These are phyloP conservation scores for Chloroclystis v-ata DNA, from an alignment of 2,888 invertebrate genomes.

Conservation along the genomic window DNA sequence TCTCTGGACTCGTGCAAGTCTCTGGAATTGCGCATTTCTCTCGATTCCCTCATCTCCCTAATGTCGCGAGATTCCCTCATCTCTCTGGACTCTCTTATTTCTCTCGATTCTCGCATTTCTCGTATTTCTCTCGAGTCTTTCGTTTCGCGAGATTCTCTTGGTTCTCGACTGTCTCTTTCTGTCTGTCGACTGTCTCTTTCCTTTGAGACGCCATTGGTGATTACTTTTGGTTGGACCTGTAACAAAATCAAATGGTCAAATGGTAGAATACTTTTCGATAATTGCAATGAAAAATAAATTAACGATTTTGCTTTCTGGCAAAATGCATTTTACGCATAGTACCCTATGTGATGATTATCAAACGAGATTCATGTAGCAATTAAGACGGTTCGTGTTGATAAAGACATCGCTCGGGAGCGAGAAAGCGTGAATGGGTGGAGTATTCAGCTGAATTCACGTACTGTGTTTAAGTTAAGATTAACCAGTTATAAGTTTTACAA, in stretches of 20 bases:
- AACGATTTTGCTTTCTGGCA: slow-evolving; percentile 7
- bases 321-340: not conserved
- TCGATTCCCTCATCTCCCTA: slow-evolving; percentile 33
- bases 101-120: slow-evolving; percentile 39
- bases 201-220: slow-evolving; percentile 68
- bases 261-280: too few species aligned
- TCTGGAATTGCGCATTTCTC: slow-evolving; percentile 30
- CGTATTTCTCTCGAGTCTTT: slow-evolving; percentile 37
- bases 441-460: slow-evolving; percentile 27
- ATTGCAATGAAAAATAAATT: too few species aligned
- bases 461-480: too few species aligned
- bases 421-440: slow-evolving; percentile 60
- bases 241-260: too few species aligned
- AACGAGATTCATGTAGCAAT: slow-evolving; percentile 18
- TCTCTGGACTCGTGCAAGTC: slow-evolving; percentile 42
- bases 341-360: slow-evolving; percentile 13
- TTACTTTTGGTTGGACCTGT: slow-evolving; percentile 71
- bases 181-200: too few species aligned
- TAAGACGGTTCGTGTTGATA: slow-evolving; percentile 19
- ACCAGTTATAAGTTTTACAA: too few species aligned
- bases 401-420: slow-evolving; percentile 36
- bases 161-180: slow-evolving; percentile 51
- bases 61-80: slow-evolving; percentile 36
- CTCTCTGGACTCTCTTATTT: slow-evolving; percentile 40
- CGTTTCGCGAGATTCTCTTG: slow-evolving; percentile 36